Evolutionary conservation across 2,113 vertebrate species (phyloP).

Genomic region (Loxodonta africana): DNA sequence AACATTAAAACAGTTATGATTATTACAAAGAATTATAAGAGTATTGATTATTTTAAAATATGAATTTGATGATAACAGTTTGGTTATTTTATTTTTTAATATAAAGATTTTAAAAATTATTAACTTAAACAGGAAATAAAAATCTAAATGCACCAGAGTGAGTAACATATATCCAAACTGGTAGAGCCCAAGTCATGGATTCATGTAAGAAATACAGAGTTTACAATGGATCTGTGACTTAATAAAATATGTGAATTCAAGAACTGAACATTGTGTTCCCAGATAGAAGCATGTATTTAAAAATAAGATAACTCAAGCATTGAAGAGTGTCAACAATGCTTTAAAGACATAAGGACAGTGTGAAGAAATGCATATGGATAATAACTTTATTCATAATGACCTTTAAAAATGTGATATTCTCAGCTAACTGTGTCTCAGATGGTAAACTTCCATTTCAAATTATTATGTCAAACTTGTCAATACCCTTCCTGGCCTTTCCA

Average conservation of each 20-base stretch:
- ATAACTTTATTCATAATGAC: not conserved
- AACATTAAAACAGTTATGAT: not conserved
- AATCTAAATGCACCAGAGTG: not conserved
- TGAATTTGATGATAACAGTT: not conserved
- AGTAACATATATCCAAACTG: not conserved
- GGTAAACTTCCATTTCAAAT: not conserved
- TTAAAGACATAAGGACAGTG: not conserved
- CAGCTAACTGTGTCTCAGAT: not conserved
- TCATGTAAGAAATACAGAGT: not conserved
- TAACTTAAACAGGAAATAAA: not conserved
- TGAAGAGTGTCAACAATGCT: not conserved
- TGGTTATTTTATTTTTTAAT: not conserved
- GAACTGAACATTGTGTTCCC: not conserved
- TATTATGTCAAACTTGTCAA: not conserved
- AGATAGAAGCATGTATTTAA: not conserved
- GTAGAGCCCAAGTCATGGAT: not conserved
- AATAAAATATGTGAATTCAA: not conserved
- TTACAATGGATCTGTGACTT: not conserved
- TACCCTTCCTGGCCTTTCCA: not conserved
- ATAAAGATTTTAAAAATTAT: not conserved
- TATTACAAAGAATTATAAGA: not conserved
- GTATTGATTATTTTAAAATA: not conserved
- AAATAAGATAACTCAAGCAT: not conserved
- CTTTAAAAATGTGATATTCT: not conserved
- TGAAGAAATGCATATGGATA: not conserved